Evolutionary conservation across 2,113 vertebrate species (phyloP), one percentile per base, ranked within the genome.

Genomic region (Cacatua alba): DNA sequence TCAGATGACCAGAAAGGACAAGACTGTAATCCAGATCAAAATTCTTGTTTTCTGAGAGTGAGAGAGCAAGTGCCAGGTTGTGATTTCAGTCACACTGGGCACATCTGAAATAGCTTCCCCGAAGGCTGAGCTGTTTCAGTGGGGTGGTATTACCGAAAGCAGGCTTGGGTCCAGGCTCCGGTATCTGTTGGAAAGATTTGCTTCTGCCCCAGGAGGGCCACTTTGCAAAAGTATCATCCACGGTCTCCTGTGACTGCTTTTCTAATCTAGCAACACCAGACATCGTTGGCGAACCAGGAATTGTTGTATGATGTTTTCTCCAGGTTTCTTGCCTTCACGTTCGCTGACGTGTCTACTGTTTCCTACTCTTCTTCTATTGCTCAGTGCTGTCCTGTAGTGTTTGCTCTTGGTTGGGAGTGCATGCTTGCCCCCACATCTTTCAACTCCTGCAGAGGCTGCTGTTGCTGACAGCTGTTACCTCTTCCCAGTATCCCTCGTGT

Each of bases 1-100:
- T 92, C 17, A 33, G 55, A 72, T 71, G 31, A 70, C 76, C 76
- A 80, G 64, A 85, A 88, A 72, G 87, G 81, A 64, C 5, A 69
- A 86, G 82, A 33, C 60, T 74, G 35, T 88, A 65, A 88, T 96
- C 70, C 94, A 91, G 92, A 90, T 94, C 77, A 94, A 94, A 86
- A 67, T 79, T 93, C 91, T 88, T 94, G 64, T 89, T 93, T 79
- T 63, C 35, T 81, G 68, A 86, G 87, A 53, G 28, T 26, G 33
- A 72, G 55, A 75, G n/a, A 75, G 53, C 52, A 65, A 69, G 67
- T 63, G 29, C 60, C 93, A 96, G 63, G 48, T 64, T 80, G 63
- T 92, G 60, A 82, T 88, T 79, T 84, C 68, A 55, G 70, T 91
- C 77, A 64, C 31, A 2, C 70, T 48, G 35, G 51, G 70, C 65